Percentiles rank a stretch among this genome's conserved stretches.
These are phyloP conservation scores for Gambelia wislizenii DNA, from an alignment of 2,797 vertebrate genomes.

Conservation along the genomic window DNA sequence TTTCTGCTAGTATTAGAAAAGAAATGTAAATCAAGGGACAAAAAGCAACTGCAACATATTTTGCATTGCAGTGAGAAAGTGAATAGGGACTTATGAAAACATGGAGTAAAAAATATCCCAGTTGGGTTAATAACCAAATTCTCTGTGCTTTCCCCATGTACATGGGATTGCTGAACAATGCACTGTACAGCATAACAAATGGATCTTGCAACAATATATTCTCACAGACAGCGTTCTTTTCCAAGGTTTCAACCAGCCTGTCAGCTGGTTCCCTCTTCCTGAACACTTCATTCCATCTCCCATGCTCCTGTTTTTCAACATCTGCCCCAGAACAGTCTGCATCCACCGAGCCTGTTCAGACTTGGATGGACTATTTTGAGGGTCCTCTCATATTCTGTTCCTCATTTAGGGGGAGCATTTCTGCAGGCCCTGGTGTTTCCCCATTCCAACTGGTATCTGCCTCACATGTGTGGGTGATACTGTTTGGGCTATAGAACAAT, in stretches of 20 bases:
- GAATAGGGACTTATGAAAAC: neutral
- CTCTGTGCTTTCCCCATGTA: neutral
- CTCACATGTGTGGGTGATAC: too few species aligned
- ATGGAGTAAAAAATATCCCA: constrained; percentile 1
- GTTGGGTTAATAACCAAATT: constrained; percentile 34
- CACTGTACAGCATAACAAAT: neutral
- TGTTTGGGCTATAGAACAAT: too few species aligned
- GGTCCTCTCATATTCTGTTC: too few species aligned
- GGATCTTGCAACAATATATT: neutral
- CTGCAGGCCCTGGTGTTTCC: too few species aligned
- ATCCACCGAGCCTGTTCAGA: too few species aligned
- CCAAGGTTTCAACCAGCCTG: neutral
- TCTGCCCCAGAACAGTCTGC: too few species aligned
- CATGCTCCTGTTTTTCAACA: neutral
- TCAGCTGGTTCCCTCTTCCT: neutral
- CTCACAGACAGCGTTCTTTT: neutral
- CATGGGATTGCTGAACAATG: neutral
- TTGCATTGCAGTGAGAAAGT: constrained; percentile 11
- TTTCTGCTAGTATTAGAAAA: neutral
- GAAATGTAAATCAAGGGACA: constrained; percentile 13
- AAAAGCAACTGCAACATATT: constrained; percentile 8
- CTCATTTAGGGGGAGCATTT: too few species aligned
- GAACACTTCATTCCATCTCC: neutral
- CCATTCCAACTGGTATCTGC: too few species aligned
- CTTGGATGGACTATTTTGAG: too few species aligned